A percentile compares a stretch with the other conserved stretches of the same genome.
phyloP scores from a whole-genome alignment of 1,140 invertebrate genomes.

The Drosophila murphyi region DNA sequence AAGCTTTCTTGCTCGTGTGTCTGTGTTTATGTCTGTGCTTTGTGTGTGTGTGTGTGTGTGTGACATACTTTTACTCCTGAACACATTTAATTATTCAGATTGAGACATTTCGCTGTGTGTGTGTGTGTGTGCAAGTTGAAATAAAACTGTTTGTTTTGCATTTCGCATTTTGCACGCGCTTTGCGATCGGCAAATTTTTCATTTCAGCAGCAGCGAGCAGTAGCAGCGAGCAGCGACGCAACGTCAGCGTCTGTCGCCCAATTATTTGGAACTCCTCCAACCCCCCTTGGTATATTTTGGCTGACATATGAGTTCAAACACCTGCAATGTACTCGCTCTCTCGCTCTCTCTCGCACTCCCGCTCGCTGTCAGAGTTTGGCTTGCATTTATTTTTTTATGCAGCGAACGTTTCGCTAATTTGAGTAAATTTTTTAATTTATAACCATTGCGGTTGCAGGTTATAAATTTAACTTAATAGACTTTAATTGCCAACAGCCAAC shows the following conservation, averaged over 20 bases:
- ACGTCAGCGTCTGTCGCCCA: constrained; percentile 75
- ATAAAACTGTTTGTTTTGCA: constrained; percentile 79
- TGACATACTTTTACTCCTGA: constrained; percentile 79
- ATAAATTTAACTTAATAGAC: constrained; percentile 74
- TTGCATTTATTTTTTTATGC: constrained; percentile 68
- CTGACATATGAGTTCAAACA: constrained; percentile 81
- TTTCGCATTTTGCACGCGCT: constrained; percentile 72
- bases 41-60: constrained; percentile 29
- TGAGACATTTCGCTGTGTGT: constrained; percentile 60
- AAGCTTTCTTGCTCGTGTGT: not conserved
- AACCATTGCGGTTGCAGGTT: constrained; percentile 43
- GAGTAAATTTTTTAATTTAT: constrained; percentile 72
- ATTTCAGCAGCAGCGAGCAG: constrained; percentile 38
- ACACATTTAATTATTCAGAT: constrained; percentile 80
- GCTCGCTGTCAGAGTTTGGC: constrained; percentile 43
- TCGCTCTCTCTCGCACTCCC: constrained; percentile 12
- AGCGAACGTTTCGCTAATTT: constrained; percentile 62
- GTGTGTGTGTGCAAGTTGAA: constrained; percentile 45
- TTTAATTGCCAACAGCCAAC: constrained; percentile 55
- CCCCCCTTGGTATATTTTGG: constrained; percentile 33
- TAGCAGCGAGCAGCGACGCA: constrained; percentile 24
- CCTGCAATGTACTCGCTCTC: constrained; percentile 70
- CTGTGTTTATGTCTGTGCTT: not conserved
- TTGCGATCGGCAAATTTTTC: constrained; percentile 30
- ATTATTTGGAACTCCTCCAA: constrained; percentile 56